These are phyloP conservation scores for Anableps anableps DNA, from an alignment of 2,797 vertebrate species.

Conservation along the genomic window DNA sequence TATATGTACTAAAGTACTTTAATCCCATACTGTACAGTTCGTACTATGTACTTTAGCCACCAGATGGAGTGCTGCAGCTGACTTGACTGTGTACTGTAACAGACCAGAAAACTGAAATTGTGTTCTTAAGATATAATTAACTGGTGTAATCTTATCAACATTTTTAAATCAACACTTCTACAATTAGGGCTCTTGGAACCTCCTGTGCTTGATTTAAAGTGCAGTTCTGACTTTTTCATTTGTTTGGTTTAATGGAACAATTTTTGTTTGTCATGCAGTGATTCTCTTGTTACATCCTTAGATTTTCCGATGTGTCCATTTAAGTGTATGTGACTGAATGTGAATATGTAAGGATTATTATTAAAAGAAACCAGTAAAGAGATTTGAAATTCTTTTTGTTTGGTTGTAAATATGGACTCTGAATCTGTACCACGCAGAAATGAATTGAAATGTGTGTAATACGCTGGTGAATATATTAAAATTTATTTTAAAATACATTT, in stretches of 20 bases:
- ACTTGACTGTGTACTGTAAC: neutral
- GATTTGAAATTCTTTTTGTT: neutral
- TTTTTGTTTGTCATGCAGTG: neutral
- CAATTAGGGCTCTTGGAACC: neutral
- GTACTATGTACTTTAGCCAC: neutral
- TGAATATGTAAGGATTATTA: conserved; percentile 2
- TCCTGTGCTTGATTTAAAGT: neutral
- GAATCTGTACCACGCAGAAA: neutral
- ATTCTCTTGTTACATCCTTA: neutral
- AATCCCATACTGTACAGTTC: neutral
- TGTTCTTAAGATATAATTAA: neutral
- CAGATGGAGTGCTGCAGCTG: neutral
- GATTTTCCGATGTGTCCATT: neutral
- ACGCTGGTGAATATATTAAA: neutral
- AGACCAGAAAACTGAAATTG: neutral
- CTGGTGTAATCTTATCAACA: too few species aligned
- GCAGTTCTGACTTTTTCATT: neutral
- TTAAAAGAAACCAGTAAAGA: neutral
- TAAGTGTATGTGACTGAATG: conserved; percentile 1
- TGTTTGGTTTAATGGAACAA: neutral
- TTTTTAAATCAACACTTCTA: neutral
- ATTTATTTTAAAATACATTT: neutral
- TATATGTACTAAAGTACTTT: neutral
- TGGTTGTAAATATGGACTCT: neutral
- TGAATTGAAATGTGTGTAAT: neutral